A percentile compares a stretch with the other conserved stretches of the same genome.
phyloP scores from a whole-genome alignment of 2,797 vertebrate genomes.

The Clarias laeviceps region DNA sequence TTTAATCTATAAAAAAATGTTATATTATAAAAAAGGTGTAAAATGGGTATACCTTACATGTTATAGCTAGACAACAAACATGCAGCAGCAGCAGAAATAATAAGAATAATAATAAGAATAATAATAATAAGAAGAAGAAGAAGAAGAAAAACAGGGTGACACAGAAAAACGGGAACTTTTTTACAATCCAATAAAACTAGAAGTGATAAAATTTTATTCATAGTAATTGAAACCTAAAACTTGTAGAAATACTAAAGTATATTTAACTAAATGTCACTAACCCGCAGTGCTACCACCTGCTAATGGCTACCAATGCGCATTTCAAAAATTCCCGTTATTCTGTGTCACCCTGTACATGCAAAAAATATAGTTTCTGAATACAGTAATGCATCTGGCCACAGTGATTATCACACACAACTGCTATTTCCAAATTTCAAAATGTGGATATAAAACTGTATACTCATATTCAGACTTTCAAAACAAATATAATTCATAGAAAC shows the following conservation, averaged over 20 bases:
- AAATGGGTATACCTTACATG: neutral
- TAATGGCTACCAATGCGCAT: too few relatives aligned
- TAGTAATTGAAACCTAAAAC: too few relatives aligned
- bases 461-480: neutral
- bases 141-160: too few relatives aligned
- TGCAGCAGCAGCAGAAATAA: neutral
- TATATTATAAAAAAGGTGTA: neutral
- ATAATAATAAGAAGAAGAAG: neutral
- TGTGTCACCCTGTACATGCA: too few relatives aligned
- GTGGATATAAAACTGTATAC: neutral
- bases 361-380: neutral
- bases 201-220: too few relatives aligned
- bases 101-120: neutral
- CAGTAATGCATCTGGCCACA: neutral
- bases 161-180: too few relatives aligned
- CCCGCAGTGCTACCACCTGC: too few relatives aligned
- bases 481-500: neutral
- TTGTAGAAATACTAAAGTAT: too few relatives aligned
- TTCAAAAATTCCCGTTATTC: too few relatives aligned
- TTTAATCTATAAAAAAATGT: neutral
- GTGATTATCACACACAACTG: neutral
- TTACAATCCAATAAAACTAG: too few relatives aligned
- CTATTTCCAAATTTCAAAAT: neutral
- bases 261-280: too few relatives aligned
- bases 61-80: neutral